Conservation (phyloP, 2,888 invertebrate species). For the Drosophila ustulata region DNA sequence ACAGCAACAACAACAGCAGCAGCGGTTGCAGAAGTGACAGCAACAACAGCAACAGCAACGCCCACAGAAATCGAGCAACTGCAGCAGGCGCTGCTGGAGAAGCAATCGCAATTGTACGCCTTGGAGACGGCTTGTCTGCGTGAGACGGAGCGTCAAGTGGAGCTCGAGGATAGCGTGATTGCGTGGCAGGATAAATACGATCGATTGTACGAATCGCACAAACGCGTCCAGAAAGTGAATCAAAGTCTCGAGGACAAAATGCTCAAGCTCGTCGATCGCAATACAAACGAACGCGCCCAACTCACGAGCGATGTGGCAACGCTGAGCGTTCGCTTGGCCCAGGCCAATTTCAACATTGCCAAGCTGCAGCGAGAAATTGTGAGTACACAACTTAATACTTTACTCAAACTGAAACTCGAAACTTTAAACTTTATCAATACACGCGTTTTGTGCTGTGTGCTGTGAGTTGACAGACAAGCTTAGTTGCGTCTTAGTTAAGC, state of each 20-base stretch:
- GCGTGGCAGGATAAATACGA: slow-evolving; percentile 98
- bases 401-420: too few relatives aligned
- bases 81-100: slow-evolving; percentile 92
- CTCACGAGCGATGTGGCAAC: slow-evolving; percentile 95
- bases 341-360: slow-evolving; percentile 93
- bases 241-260: slow-evolving; percentile 97
- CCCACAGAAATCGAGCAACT: slow-evolving; percentile 88
- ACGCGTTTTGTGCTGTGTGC: too few relatives aligned
- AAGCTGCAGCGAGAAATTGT: slow-evolving; percentile 95
- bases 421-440: neutral
- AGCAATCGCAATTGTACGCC: slow-evolving; percentile 92
- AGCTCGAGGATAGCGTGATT: slow-evolving; percentile 92
- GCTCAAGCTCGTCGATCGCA: slow-evolving; percentile 95
- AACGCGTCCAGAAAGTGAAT: slow-evolving; percentile 96
- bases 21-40: slow-evolving; percentile 20
- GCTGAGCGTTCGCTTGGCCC: slow-evolving; percentile 92
- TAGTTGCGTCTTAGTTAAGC: slow-evolving; percentile 11
- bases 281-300: slow-evolving; percentile 94
- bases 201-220: slow-evolving; percentile 96
- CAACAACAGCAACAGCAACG: slow-evolving; percentile 7
- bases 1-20: slow-evolving; percentile 13
- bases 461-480: slow-evolving; percentile 2
- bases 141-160: slow-evolving; percentile 91
- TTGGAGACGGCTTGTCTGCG: slow-evolving; percentile 95
- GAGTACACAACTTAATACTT: slow-evolving; percentile 77